Conservation (phyloP, 2,797 vertebrate genomes). For the Vireo griseus region DNA sequence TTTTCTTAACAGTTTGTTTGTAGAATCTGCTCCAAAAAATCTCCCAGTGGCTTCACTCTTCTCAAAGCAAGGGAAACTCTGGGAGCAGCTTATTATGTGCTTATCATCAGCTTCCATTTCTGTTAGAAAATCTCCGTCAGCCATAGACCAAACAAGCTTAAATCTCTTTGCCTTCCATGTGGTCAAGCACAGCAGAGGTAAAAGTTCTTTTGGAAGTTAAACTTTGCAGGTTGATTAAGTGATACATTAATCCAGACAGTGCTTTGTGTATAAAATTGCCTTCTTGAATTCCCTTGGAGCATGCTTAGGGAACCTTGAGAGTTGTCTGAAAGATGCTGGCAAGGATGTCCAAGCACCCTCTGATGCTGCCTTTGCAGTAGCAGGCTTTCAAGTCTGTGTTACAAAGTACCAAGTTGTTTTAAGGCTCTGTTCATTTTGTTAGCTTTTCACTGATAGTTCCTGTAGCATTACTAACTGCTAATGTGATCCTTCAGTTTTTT, state of each 20-base stretch:
- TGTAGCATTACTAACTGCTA: not conserved
- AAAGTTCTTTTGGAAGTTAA: not conserved
- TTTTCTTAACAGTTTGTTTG: conserved; percentile 34
- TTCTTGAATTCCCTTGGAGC: not conserved
- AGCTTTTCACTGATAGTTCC: not conserved
- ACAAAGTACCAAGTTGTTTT: not conserved
- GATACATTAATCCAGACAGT: not conserved
- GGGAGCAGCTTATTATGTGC: not conserved
- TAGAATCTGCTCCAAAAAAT: conserved; percentile 11
- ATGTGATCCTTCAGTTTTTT: not conserved
- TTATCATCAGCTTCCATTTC: not conserved
- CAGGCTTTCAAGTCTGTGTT: not conserved
- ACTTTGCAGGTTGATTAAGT: not conserved
- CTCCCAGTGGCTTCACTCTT: not conserved
- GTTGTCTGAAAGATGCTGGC: not conserved
- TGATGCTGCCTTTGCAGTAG: not conserved
- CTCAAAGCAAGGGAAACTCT: not conserved
- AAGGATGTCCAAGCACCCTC: not conserved
- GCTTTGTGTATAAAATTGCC: not conserved
- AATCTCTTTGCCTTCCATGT: not conserved
- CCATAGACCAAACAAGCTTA: not conserved
- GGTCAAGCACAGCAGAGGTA: not conserved
- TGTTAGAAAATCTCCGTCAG: fast-evolving
- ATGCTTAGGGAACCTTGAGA: not conserved
- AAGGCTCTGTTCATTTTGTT: not conserved